A percentile compares a stretch with the other conserved stretches of the same genome.
Evolutionary conservation across 2,797 vertebrate genomes (phyloP).

Genomic region (Typhlichthys subterraneus): DNA sequence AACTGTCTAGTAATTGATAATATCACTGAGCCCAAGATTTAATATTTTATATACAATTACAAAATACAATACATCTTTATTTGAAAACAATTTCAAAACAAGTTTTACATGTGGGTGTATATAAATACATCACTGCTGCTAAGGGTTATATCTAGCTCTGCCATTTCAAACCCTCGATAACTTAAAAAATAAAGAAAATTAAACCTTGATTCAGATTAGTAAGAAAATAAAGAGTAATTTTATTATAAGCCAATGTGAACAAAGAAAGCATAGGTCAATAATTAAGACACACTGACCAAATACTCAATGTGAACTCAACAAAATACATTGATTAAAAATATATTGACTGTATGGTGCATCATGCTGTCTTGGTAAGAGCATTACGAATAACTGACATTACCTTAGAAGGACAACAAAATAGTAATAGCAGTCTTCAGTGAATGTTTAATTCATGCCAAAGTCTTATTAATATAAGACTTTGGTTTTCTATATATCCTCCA

Average conservation of each 20-base stretch:
- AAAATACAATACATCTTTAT: too few species aligned
- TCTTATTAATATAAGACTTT: constrained; percentile 24
- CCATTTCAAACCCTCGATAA: constrained; percentile 4
- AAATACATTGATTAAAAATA: too few species aligned
- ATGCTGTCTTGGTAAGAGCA: neutral
- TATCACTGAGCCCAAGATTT: too few species aligned
- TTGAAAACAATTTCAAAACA: too few species aligned
- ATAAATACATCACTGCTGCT: neutral
- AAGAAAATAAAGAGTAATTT: constrained; percentile 49
- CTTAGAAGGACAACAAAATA: neutral
- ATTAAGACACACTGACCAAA: neutral
- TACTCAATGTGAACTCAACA: too few species aligned
- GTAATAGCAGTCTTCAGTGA: too few species aligned
- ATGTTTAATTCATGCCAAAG: constrained; percentile 11
- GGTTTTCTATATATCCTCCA: neutral
- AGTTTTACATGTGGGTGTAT: too few species aligned
- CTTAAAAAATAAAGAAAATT: neutral
- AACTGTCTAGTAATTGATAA: too few species aligned
- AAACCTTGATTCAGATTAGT: constrained; percentile 39
- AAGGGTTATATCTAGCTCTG: constrained; percentile 5
- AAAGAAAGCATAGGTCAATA: neutral
- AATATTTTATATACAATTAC: too few species aligned
- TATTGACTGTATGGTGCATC: too few species aligned
- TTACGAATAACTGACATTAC: neutral
- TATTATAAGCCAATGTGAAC: constrained; percentile 36